Percentiles rank a stretch among this genome's conserved stretches.
These are phyloP conservation scores for Halictus quadricinctus DNA, from an alignment of 2,888 invertebrate species.

Conservation along the genomic window DNA sequence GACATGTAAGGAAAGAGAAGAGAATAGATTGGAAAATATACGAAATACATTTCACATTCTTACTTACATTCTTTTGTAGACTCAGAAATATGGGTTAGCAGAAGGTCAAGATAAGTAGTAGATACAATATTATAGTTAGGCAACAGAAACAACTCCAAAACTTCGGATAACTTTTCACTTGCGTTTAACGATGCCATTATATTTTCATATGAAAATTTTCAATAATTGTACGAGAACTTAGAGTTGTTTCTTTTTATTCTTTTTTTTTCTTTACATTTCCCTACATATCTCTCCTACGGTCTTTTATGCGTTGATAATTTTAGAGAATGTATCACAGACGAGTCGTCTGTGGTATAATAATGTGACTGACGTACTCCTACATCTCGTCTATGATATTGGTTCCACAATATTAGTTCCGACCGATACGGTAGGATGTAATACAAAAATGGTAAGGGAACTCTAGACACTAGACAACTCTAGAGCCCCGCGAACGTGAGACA, in stretches of 20 bases:
- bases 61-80: slow-evolving; percentile 67
- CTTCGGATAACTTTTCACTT: slow-evolving; percentile 67
- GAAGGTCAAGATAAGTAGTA: slow-evolving; percentile 78
- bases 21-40: not conserved
- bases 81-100: slow-evolving; percentile 76
- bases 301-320: slow-evolving; percentile 16
- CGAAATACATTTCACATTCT: not conserved
- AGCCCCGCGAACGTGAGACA: too few relatives aligned
- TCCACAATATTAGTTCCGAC: too few relatives aligned
- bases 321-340: not conserved
- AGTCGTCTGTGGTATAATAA: too few relatives aligned
- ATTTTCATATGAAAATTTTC: slow-evolving; percentile 12
- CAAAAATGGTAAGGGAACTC: too few relatives aligned
- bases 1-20: not conserved
- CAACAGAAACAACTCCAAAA: slow-evolving; percentile 85
- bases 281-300: slow-evolving; percentile 17
- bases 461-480: too few relatives aligned
- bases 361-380: too few relatives aligned
- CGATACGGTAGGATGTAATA: too few relatives aligned
- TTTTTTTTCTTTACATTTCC: not conserved
- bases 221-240: slow-evolving; percentile 25
- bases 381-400: too few relatives aligned
- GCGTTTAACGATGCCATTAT: slow-evolving; percentile 46
- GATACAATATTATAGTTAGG: slow-evolving; percentile 84
- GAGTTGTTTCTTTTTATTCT: not conserved